These are phyloP conservation scores for Xestia c-nigrum DNA, from an alignment of 2,888 invertebrate genomes.

Conservation along the genomic window DNA sequence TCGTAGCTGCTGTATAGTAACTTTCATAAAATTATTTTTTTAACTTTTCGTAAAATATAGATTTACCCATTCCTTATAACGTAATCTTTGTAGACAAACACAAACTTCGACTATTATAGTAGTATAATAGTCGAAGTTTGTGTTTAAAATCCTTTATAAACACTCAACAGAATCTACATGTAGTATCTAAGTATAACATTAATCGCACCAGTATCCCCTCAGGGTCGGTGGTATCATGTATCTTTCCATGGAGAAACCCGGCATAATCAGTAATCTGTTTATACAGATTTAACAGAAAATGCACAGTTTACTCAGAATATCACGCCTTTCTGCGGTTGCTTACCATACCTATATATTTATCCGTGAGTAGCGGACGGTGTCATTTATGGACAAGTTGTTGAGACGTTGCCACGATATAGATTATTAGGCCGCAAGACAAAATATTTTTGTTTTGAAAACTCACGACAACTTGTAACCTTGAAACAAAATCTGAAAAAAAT, in stretches of 20 bases:
- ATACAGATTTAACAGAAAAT: conserved; percentile 32
- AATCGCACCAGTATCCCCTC: conserved; percentile 5
- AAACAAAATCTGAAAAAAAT: conserved; percentile 37
- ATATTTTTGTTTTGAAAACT: background rate
- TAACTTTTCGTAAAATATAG: background rate
- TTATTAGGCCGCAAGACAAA: background rate
- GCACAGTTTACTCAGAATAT: conserved; percentile 40
- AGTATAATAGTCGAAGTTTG: background rate
- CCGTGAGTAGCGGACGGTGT: conserved; percentile 37
- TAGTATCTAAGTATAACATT: background rate
- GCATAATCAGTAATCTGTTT: conserved; percentile 46
- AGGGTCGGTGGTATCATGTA: conserved; percentile 26
- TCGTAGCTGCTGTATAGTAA: background rate
- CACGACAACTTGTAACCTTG: conserved; percentile 14
- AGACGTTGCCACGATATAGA: conserved; percentile 33
- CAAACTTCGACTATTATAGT: too few species aligned
- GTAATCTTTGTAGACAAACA: background rate
- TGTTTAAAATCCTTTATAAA: background rate
- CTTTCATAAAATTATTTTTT: background rate
- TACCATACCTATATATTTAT: conserved; percentile 50
- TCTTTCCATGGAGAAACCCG: conserved; percentile 56
- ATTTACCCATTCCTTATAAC: background rate
- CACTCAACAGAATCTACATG: background rate
- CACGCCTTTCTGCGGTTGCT: conserved; percentile 43
- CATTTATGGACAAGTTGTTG: conserved; percentile 51